Conservation (phyloP, 2,797 vertebrate species). For the Peromyscus eremicus region DNA sequence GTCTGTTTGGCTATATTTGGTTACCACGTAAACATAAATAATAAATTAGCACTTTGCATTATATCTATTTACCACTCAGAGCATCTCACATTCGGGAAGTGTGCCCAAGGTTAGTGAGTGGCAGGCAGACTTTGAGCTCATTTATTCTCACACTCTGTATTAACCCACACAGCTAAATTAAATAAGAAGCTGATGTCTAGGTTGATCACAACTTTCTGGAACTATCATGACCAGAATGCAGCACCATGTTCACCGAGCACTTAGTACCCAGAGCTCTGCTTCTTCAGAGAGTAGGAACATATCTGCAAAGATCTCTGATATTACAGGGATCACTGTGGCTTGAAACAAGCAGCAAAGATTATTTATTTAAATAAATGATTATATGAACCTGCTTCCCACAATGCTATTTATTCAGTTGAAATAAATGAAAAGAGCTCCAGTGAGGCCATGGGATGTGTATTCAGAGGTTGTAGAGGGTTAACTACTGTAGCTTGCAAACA, state of each 20-base stretch:
- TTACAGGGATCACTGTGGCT: not conserved
- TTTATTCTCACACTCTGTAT: not conserved
- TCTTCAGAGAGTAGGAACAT: not conserved
- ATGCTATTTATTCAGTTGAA: not conserved
- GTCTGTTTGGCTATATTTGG: not conserved
- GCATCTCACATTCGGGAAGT: not conserved
- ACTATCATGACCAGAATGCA: not conserved
- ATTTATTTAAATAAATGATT: constrained; percentile 6
- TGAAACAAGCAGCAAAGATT: not conserved
- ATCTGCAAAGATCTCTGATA: not conserved
- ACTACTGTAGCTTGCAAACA: not conserved
- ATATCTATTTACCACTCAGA: not conserved
- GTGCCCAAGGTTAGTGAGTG: not conserved
- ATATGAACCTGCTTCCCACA: not conserved
- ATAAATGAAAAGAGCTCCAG: not conserved
- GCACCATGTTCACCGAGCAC: not conserved
- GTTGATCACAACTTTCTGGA: not conserved
- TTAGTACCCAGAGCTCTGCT: not conserved
- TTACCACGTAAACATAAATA: not conserved
- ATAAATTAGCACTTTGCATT: not conserved
- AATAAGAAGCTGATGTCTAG: constrained; percentile 56
- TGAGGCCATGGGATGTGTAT: not conserved
- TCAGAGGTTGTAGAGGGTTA: not conserved
- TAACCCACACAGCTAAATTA: not conserved
- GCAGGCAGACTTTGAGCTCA: not conserved